Evolutionary conservation across 2,888 invertebrate genomes (phyloP).

Genomic region (Spilosoma lubricipeda): DNA sequence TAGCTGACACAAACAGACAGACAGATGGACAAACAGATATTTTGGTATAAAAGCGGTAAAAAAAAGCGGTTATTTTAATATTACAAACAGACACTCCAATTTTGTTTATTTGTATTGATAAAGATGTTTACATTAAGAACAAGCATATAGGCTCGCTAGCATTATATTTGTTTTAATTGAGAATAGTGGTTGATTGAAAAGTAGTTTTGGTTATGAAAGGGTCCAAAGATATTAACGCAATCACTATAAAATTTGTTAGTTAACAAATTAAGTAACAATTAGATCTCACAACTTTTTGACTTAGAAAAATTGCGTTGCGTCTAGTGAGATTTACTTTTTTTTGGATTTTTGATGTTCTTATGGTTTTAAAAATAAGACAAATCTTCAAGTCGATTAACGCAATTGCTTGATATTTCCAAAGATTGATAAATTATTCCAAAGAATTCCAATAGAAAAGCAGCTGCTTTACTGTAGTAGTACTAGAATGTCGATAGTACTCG

Average conservation of each 20-base stretch:
- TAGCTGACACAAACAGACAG: no score
- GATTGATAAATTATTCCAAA: no score
- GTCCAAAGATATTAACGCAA: neutral
- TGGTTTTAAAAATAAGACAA: neutral
- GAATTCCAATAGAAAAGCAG: neutral
- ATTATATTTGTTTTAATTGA: no score
- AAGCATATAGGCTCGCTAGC: no score
- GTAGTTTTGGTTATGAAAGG: neutral
- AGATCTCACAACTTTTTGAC: neutral
- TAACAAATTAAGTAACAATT: slow-evolving; percentile 1
- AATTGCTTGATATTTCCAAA: no score
- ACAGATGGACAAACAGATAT: no score
- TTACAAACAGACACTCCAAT: no score
- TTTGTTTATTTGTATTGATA: no score
- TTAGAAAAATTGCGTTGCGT: neutral
- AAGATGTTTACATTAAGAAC: no score
- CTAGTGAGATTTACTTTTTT: neutral
- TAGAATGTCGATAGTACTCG: neutral
- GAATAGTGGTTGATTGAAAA: neutral
- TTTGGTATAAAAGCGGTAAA: no score
- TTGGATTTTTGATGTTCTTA: neutral
- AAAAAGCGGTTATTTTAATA: no score
- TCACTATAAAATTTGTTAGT: neutral
- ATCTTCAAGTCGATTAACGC: neutral
- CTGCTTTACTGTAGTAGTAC: neutral